phyloP scores from a whole-genome alignment of 1,140 invertebrate genomes.

The Sitophilus oryzae region DNA sequence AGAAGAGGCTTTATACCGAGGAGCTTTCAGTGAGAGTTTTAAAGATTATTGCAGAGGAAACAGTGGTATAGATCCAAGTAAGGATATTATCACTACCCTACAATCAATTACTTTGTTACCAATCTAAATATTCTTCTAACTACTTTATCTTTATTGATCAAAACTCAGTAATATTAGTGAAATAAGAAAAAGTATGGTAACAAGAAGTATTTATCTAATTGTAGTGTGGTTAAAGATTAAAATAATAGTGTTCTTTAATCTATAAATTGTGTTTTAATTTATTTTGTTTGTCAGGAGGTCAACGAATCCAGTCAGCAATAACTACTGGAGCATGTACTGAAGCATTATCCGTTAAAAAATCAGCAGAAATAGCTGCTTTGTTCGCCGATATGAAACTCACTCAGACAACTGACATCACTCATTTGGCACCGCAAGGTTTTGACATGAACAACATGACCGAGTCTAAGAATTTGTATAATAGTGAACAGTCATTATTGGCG shows the following conservation, averaged over 20 bases:
- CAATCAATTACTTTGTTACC: no score
- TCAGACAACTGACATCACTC: constrained; percentile 46
- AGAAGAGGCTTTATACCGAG: constrained; percentile 12
- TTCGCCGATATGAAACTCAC: constrained; percentile 66
- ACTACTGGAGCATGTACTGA: constrained; percentile 55
- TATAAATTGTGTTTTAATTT: not conserved
- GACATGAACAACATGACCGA: constrained; percentile 25
- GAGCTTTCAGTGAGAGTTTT: constrained; percentile 12
- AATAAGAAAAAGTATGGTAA: no score
- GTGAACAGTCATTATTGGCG: constrained; percentile 20
- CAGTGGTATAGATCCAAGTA: not conserved
- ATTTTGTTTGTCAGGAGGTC: constrained; percentile 28
- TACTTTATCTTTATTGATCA: no score
- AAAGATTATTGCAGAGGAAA: constrained; percentile 18
- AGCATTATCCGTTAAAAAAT: constrained; percentile 78
- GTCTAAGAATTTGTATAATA: constrained; percentile 30
- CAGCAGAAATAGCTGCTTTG: constrained; percentile 78
- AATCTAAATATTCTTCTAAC: no score
- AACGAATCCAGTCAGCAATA: constrained; percentile 42
- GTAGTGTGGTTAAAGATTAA: no score
- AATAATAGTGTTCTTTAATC: not conserved
- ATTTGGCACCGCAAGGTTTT: constrained; percentile 29
- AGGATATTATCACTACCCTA: no score
- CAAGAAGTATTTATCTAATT: no score
- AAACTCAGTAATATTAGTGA: no score